Evolutionary conservation across 2,113 vertebrate genomes (phyloP).

Genomic region (Daubentonia madagascariensis): DNA sequence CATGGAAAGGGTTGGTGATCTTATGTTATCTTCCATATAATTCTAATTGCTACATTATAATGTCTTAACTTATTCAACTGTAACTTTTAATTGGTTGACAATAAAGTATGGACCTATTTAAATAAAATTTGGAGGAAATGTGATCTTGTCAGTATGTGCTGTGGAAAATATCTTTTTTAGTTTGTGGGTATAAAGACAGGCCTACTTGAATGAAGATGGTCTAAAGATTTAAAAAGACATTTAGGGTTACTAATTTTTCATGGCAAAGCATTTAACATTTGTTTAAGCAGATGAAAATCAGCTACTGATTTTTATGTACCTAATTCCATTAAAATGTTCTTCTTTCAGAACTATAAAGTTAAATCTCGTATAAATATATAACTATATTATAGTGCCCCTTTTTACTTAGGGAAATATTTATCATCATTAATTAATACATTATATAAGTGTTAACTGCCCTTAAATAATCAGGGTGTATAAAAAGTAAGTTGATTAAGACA

Average conservation of each 20-base stretch:
- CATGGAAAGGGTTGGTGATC: neutral
- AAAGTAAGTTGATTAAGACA: slow-evolving; percentile 12
- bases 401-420: neutral
- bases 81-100: slow-evolving; percentile 22
- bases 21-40: slow-evolving; percentile 16
- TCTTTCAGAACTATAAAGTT: neutral
- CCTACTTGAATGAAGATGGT: slow-evolving; percentile 1
- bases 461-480: neutral
- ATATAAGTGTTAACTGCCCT: neutral
- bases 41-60: slow-evolving; percentile 11
- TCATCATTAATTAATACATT: neutral
- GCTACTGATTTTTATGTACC: neutral
- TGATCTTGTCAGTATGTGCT: neutral
- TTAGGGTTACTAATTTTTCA: slow-evolving; percentile 12
- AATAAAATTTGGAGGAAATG: slow-evolving; percentile 26
- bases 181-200: neutral
- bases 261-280: slow-evolving; percentile 29
- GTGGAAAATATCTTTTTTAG: slow-evolving; percentile 13
- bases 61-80: neutral
- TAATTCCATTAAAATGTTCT: slow-evolving; percentile 24
- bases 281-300: slow-evolving; percentile 10
- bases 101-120: neutral
- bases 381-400: neutral
- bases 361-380: slow-evolving; percentile 23
- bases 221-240: slow-evolving; percentile 24